These are phyloP conservation scores for Umimayanthus chanpuru DNA, from an alignment of 92 coral and sea anemone species.

Conservation along the genomic window DNA sequence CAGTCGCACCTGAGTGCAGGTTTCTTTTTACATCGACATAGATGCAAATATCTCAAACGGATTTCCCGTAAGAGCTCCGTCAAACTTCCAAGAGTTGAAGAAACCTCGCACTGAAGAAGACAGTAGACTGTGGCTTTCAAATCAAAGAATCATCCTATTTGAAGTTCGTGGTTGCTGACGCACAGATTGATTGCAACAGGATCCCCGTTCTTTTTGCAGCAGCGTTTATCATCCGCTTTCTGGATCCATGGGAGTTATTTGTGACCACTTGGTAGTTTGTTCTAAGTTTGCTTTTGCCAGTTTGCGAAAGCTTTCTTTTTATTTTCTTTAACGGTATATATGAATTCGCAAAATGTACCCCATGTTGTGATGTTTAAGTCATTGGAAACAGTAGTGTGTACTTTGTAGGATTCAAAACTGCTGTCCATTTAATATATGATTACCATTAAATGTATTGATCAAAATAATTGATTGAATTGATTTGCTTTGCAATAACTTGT, in stretches of 20 bases:
- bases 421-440: background rate
- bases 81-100: background rate
- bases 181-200: conserved; percentile 15
- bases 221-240: background rate
- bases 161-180: background rate
- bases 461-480: background rate
- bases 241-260: background rate
- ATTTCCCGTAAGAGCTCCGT: background rate
- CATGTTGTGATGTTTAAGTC: background rate
- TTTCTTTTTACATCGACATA: background rate
- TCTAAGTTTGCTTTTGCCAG: conserved; percentile 27
- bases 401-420: background rate
- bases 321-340: background rate
- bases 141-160: background rate
- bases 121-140: background rate
- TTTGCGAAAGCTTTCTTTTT: background rate
- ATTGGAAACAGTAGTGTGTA: background rate
- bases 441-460: background rate
- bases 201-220: background rate
- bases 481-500: no score
- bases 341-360: background rate
- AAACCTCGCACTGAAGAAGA: background rate
- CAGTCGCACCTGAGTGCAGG: background rate
- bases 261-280: conserved; percentile 29
- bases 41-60: background rate